Evolutionary conservation across 2,113 vertebrate species (phyloP).

Genomic region (Silurus glanis): DNA sequence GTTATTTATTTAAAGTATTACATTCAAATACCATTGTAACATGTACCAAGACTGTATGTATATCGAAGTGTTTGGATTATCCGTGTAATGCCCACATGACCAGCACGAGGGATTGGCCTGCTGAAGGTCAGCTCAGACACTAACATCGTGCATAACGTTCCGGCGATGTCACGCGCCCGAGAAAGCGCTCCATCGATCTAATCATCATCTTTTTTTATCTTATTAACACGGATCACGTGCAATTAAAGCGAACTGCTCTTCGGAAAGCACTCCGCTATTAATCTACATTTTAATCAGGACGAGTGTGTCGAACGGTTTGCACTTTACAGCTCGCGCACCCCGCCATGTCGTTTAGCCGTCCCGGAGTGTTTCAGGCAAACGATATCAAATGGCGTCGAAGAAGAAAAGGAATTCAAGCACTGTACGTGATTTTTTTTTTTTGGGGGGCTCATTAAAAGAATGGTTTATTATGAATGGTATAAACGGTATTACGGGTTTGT

Average conservation of each 20-base stretch:
- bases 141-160: not conserved
- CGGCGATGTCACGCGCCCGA: not conserved
- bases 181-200: not conserved
- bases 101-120: not conserved
- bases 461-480: not conserved
- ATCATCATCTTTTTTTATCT: not conserved
- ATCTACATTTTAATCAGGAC: constrained; percentile 25
- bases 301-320: constrained; percentile 2
- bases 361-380: not conserved
- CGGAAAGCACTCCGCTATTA: constrained; percentile 4
- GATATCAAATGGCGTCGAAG: not conserved
- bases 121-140: not conserved
- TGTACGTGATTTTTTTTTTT: not conserved
- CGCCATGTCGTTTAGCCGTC: constrained; percentile 2
- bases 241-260: not conserved
- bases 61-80: not conserved
- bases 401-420: no score
- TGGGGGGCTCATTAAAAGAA: not conserved
- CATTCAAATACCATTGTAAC: not conserved
- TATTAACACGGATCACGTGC: not conserved
- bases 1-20: not conserved
- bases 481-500: not conserved
- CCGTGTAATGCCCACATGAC: not conserved
- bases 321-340: not conserved
- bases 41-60: not conserved